Evolutionary conservation across 1,140 invertebrate genomes (phyloP).

Genomic region (Eriocheir sinensis): DNA sequence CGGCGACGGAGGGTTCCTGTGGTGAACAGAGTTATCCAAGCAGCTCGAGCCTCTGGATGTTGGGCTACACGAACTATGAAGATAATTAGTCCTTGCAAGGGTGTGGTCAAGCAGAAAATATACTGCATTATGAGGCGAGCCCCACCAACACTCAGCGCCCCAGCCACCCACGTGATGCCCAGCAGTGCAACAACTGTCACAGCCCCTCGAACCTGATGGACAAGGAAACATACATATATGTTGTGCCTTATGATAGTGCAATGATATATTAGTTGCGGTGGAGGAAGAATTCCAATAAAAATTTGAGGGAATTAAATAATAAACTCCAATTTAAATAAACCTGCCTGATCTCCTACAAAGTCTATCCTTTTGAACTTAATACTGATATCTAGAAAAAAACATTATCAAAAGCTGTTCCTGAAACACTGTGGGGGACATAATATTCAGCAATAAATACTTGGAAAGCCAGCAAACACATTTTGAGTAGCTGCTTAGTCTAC

Average conservation of each 20-base stretch:
- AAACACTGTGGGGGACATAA: no score
- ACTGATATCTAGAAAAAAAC: not conserved
- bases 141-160: constrained; percentile 83
- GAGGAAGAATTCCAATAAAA: no score
- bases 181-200: constrained; percentile 84
- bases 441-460: no score
- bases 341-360: no score
- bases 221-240: not conserved
- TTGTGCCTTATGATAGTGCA: not conserved
- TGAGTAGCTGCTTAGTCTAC: no score
- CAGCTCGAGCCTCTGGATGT: constrained; percentile 83
- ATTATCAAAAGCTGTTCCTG: no score
- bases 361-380: no score
- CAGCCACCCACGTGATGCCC: constrained; percentile 84
- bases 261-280: not conserved
- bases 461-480: no score
- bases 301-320: no score
- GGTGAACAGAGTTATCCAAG: constrained; percentile 82
- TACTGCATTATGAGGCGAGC: constrained; percentile 83
- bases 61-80: constrained; percentile 84
- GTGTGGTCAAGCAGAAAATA: constrained; percentile 83
- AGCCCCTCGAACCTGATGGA: constrained; percentile 83
- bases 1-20: constrained; percentile 80
- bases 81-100: constrained; percentile 84
- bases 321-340: no score